Evolutionary conservation across 2,113 vertebrate genomes (phyloP).

Genomic region (Poicephalus gulielmi): DNA sequence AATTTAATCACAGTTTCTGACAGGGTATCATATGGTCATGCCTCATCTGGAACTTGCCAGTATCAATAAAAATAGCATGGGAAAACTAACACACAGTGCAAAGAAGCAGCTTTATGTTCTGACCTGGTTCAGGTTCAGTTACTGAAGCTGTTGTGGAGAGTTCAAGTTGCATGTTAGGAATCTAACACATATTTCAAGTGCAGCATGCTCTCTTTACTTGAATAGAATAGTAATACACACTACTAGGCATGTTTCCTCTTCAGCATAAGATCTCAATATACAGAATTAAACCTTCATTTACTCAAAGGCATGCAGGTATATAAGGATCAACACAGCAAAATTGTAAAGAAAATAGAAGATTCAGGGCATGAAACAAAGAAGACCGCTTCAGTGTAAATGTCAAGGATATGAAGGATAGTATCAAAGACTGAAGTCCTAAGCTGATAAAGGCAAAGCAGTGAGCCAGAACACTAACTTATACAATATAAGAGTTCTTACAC

Average conservation of each 20-base stretch:
- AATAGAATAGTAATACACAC: background rate
- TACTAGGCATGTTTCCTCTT: background rate
- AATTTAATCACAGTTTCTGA: background rate
- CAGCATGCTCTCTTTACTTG: background rate
- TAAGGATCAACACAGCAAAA: background rate
- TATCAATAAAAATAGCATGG: background rate
- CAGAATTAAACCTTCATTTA: background rate
- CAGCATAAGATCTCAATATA: background rate
- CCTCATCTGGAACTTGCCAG: background rate
- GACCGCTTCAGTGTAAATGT: background rate
- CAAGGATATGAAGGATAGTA: background rate
- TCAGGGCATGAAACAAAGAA: background rate
- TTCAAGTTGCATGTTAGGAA: background rate
- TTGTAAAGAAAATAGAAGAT: background rate
- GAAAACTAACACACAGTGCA: background rate
- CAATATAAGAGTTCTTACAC: background rate
- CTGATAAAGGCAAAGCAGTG: background rate
- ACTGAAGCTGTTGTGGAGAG: background rate
- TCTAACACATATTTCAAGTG: background rate
- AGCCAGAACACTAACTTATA: background rate
- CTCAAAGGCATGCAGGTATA: background rate
- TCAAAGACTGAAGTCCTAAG: background rate
- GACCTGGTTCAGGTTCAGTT: background rate
- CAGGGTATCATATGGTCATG: background rate
- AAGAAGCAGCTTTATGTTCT: background rate